Evolutionary conservation across 2,888 invertebrate species (phyloP), one percentile per base, ranked within the genome.

Genomic region (Mythimna albipuncta): DNA sequence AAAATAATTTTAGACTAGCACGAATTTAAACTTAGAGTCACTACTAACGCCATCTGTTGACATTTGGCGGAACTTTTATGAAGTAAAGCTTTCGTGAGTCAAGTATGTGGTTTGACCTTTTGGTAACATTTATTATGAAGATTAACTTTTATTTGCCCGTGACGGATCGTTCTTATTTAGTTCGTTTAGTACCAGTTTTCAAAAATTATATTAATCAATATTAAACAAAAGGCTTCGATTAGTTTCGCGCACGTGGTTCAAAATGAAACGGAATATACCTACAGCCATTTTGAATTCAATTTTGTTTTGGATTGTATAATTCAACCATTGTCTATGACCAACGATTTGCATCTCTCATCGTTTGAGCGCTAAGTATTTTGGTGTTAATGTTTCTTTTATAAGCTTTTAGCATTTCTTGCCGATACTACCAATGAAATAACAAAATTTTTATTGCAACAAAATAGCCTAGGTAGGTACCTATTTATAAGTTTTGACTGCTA

Each of bases 21-120:
- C 7, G n/a, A 13, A 57, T 59, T 41, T 55, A 65, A 65, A 57
- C n/a, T 77, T 54, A 26, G 2, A 19, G 32, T 32, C 11, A 11
- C 70, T 2, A 63, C 69, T 75, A 75, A 35, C 87, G 82, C 87
- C 85, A 87, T 83, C 85, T 85, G 21, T 77, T 74, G 26, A 2
- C 13, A 13, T 19, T 32, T 32, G 16, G 4, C 32, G 6, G 75
- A 76, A 86, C 70, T 76, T 58, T 6, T 66, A 65, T 41, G 19
- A 61, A 55, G 55, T 58, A 10, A 47, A 79, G 79, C 79, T 78
- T 82, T 66, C 9, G 19, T 61, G 44, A n/a, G 38, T 69, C 58
- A 10, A 52, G 50, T n/a, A 9, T 52, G 9, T 9, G 19, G 13
- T 61, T 61, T 69, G 64, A 69, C 64, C 69, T 77, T 77, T 64